Evolutionary conservation across 2,113 vertebrate genomes (phyloP).

Genomic region (Pseudorhombus dupliciocellatus): DNA sequence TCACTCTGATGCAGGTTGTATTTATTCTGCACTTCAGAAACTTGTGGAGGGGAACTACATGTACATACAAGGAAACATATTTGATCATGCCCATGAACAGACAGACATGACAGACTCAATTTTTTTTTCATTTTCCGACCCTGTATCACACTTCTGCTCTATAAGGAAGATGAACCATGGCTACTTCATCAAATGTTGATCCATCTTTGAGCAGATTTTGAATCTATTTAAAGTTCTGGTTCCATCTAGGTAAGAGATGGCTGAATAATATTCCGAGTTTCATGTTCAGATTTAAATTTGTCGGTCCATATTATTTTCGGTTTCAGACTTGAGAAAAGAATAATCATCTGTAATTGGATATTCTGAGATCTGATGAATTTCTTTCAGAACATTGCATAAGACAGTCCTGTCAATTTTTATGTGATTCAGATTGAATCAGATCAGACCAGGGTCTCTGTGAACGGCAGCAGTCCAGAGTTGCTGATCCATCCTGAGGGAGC

Average conservation of each 20-base stretch:
- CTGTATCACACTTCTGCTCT: background rate
- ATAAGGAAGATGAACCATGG: background rate
- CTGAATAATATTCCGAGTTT: conserved; percentile 31
- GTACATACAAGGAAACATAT: background rate
- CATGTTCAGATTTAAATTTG: conserved; percentile 1
- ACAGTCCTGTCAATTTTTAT: conserved; percentile 1
- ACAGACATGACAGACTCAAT: too few species aligned
- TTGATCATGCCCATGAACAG: too few species aligned
- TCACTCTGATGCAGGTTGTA: too few species aligned
- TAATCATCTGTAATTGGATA: conserved; percentile 29
- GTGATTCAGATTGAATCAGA: conserved; percentile 21
- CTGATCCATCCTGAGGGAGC: conserved; percentile 1
- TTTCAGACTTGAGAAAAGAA: conserved; percentile 1
- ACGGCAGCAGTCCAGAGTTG: conserved; percentile 17
- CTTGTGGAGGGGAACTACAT: too few species aligned
- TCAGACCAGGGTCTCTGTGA: conserved; percentile 25
- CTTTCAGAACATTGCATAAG: conserved; percentile 16
- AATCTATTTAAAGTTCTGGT: background rate
- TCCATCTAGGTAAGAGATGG: background rate
- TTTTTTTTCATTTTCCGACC: background rate
- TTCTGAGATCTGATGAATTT: conserved; percentile 2
- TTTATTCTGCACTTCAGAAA: background rate
- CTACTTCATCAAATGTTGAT: too few species aligned
- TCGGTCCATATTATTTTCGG: background rate
- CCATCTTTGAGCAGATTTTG: background rate